phyloP scores from a whole-genome alignment of 2,113 vertebrate genomes.

The Clarias macrocephalus region DNA sequence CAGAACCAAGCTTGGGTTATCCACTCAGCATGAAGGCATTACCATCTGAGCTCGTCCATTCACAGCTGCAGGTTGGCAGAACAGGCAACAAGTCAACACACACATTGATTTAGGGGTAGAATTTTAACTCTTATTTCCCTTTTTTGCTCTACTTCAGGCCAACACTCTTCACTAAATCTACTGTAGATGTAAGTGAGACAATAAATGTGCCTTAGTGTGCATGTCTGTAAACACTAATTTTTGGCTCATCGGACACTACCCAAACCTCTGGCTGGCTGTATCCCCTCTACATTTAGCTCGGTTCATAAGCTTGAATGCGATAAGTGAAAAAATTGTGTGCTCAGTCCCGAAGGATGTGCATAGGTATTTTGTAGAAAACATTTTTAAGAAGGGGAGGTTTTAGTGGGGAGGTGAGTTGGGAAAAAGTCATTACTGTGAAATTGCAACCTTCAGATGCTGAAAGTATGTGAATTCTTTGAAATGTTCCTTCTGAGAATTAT shows the following conservation, averaged over 20 bases:
- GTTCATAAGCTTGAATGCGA: conserved; percentile 8
- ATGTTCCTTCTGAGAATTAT: conserved; percentile 16
- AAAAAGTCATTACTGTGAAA: conserved; percentile 18
- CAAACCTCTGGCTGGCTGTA: not conserved
- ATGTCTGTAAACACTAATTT: conserved; percentile 1
- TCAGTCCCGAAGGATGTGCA: conserved; percentile 8
- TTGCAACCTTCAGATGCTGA: not conserved
- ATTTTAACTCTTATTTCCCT: not conserved
- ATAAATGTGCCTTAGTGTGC: not conserved
- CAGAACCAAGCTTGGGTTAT: conserved; percentile 50
- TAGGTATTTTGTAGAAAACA: conserved; percentile 4
- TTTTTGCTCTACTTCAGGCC: not conserved
- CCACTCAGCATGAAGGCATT: conserved; percentile 59
- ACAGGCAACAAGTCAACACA: not conserved
- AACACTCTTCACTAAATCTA: not conserved
- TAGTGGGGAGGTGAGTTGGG: not conserved
- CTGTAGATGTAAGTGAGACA: not conserved
- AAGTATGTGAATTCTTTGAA: conserved; percentile 13
- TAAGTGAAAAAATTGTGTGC: conserved; percentile 13
- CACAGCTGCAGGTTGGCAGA: not conserved
- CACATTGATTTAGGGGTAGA: not conserved
- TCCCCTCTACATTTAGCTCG: conserved; percentile 27
- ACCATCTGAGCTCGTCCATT: conserved; percentile 33
- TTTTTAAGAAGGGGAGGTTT: not conserved
- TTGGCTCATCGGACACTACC: conserved; percentile 15